phyloP scores from a whole-genome alignment of 2,888 invertebrate species.

The Chymomyza procnemis region DNA sequence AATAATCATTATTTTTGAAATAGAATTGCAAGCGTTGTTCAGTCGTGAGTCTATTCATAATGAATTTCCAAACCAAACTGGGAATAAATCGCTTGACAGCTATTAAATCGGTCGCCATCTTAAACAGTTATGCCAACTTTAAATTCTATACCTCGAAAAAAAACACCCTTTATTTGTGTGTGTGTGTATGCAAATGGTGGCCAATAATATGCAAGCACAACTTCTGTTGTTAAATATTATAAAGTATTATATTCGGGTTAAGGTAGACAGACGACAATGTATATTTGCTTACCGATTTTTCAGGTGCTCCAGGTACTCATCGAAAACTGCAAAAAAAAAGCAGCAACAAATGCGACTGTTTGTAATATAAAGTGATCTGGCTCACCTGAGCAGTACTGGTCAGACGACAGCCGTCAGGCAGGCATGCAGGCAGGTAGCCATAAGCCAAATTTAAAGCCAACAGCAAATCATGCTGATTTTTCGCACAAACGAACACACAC shows the following conservation, averaged over 20 bases:
- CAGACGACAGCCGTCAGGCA: too few relatives aligned
- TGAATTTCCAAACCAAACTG: too few relatives aligned
- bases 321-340: constrained; percentile 19
- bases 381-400: constrained; percentile 52
- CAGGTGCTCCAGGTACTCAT: constrained; percentile 68
- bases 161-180: too few relatives aligned
- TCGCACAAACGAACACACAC: constrained; percentile 27
- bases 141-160: too few relatives aligned
- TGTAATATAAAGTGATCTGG: background rate
- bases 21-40: too few relatives aligned
- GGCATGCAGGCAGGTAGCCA: constrained; percentile 38
- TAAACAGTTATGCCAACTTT: too few relatives aligned
- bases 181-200: background rate
- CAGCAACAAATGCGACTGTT: background rate
- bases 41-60: too few relatives aligned
- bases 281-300: constrained; percentile 37
- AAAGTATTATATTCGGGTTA: constrained; percentile 75
- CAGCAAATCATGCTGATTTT: constrained; percentile 54
- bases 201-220: constrained; percentile 51
- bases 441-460: constrained; percentile 57
- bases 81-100: too few relatives aligned
- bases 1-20: too few relatives aligned
- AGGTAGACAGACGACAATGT: constrained; percentile 62
- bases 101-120: too few relatives aligned
- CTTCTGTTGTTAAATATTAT: constrained; percentile 75